Evolutionary conservation across 2,113 vertebrate genomes (phyloP), one percentile per base, ranked within the genome.

Genomic region (Salvelinus fontinalis): DNA sequence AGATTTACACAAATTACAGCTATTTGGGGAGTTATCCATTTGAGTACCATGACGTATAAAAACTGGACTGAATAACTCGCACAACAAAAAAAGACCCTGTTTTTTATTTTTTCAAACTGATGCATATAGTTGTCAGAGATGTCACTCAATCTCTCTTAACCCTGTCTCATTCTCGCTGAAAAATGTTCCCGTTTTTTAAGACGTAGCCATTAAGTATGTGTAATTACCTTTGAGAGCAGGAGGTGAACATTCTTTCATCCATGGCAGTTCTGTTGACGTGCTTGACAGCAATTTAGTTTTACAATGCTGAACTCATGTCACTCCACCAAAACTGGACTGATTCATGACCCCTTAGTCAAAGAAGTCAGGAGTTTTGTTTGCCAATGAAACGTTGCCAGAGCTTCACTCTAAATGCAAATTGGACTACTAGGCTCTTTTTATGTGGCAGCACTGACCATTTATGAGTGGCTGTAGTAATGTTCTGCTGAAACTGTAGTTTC

Each of bases 401-500:
- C 18, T 22, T 3, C n/a, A 62, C 60, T 64, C 77, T 74, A 70
- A 70, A 74, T 74, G 72, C 66, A 65, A 79, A 62, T 62, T 24
- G 59, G 59, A 62, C n/a, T 22, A 62, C 39, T 44, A 44, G 39
- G 14, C 13, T 18, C 12, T 18, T 62, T 62, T 62, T 62, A 70
- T 62, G 67, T 20, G 13, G 18, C 67, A 64, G 48, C 67, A 44
- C 39, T 74, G 72, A 74, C 67, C 67, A 31, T 54, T 24, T 49
- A 26, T 48, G 11, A 62, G n/a, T 12, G 59, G n/a, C n/a, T 7
- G 16, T 3, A 62, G 59, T 22, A 62, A 13, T 9, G 6, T 67
- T 75, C 13, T 65, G 67, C 59, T 65, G 77, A 79, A 79, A 74
- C 66, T 51, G 20, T 27, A 59, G n/a, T 79, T 67, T 65, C 73